A percentile compares a stretch with the other conserved stretches of the same genome.
Conservation (phyloP, 2,797 vertebrate genomes). For the Xiphophorus birchmanni region DNA sequence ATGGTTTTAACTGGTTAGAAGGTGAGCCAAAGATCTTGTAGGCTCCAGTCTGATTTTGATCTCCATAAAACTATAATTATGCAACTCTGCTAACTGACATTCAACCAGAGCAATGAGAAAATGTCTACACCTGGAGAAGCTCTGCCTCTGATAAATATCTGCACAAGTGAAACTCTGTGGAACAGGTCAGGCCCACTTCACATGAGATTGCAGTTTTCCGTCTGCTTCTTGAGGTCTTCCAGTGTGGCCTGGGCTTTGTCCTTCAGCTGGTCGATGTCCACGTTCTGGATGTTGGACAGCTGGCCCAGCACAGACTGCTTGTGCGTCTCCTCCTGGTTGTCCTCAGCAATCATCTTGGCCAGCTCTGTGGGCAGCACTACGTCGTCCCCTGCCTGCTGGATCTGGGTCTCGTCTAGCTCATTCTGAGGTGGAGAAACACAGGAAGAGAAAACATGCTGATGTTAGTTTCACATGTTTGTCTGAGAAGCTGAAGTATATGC, state of each 20-base stretch:
- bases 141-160: constrained; percentile 64
- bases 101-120: constrained; percentile 51
- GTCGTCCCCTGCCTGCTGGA: constrained; percentile 91
- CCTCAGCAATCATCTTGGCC: constrained; percentile 97
- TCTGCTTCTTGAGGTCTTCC: constrained; percentile 95
- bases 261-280: constrained; percentile 94
- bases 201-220: constrained; percentile 95
- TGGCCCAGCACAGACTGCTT: constrained; percentile 93
- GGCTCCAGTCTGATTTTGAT: constrained; percentile 37
- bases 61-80: constrained; percentile 46
- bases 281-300: constrained; percentile 92
- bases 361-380: constrained; percentile 93
- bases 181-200: constrained; percentile 69
- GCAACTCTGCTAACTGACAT: constrained; percentile 46
- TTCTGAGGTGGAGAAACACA: constrained; percentile 79
- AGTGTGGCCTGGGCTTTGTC: constrained; percentile 94
- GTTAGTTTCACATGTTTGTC: background rate
- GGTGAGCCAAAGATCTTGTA: constrained; percentile 8
- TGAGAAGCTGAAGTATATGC: background rate
- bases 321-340: constrained; percentile 92
- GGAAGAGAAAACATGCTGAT: background rate
- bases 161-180: constrained; percentile 47
- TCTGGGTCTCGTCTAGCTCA: constrained; percentile 91
- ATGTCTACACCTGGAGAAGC: constrained; percentile 62
- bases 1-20: constrained; percentile 9